phyloP scores from a whole-genome alignment of 1,140 invertebrate species.

The Leguminivora glycinivorella region DNA sequence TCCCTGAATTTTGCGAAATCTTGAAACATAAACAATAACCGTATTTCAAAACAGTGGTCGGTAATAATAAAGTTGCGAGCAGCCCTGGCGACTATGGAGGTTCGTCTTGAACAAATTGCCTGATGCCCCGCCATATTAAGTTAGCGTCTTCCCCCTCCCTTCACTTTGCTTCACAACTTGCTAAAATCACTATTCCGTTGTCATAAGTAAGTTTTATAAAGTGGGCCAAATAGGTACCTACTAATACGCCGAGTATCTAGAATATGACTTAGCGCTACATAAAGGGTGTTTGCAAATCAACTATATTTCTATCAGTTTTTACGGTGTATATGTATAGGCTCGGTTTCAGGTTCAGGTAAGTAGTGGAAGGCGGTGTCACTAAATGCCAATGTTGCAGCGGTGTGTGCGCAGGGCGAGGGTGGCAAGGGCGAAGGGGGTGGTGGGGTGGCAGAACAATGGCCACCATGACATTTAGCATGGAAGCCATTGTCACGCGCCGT shows the following conservation, averaged over 20 bases:
- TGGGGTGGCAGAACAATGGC: slow-evolving; percentile 65
- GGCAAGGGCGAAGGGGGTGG: slow-evolving; percentile 41
- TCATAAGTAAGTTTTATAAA: slow-evolving; percentile 43
- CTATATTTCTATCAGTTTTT: neutral
- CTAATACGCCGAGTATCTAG: neutral
- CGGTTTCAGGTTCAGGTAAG: slow-evolving; percentile 51
- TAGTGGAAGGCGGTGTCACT: slow-evolving; percentile 51
- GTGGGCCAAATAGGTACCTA: neutral
- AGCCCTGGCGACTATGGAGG: slow-evolving; percentile 63
- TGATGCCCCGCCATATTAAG: slow-evolving; percentile 75
- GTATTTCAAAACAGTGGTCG: slow-evolving; percentile 12
- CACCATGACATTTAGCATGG: slow-evolving; percentile 77
- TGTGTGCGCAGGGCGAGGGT: slow-evolving; percentile 47
- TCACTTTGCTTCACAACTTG: slow-evolving; percentile 58
- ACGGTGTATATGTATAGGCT: neutral
- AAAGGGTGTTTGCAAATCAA: too few relatives aligned
- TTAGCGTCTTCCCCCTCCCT: slow-evolving; percentile 59
- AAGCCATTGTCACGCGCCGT: slow-evolving; percentile 74
- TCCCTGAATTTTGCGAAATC: neutral
- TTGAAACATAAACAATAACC: slow-evolving; percentile 5
- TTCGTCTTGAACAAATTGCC: slow-evolving; percentile 76
- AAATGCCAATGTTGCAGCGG: slow-evolving; percentile 64
- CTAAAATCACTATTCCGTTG: slow-evolving; percentile 65
- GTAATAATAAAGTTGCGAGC: slow-evolving; percentile 32
- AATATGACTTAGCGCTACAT: too few relatives aligned